phyloP scores from a whole-genome alignment of 2,113 vertebrate genomes.

The Blennius ocellaris region DNA sequence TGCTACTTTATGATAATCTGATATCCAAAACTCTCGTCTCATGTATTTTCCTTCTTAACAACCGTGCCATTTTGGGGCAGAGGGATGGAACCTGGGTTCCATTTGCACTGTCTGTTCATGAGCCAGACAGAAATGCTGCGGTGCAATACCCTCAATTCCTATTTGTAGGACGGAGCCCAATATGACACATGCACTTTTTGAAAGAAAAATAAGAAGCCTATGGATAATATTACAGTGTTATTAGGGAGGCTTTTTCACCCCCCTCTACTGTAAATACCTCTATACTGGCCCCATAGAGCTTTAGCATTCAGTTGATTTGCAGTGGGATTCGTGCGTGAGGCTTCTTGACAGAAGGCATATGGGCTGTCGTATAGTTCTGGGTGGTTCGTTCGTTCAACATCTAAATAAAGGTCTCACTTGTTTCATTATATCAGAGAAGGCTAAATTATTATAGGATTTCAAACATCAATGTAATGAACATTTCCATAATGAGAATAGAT shows the following conservation, averaged over 20 bases:
- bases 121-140: slow-evolving; percentile 72
- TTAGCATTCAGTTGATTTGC: slow-evolving; percentile 60
- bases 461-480: neutral
- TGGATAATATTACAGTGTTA: slow-evolving; percentile 81
- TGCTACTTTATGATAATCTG: slow-evolving; percentile 85
- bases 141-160: slow-evolving; percentile 62
- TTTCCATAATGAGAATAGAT: too few relatives aligned
- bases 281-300: slow-evolving; percentile 52
- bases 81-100: slow-evolving; percentile 69
- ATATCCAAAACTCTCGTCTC: slow-evolving; percentile 78
- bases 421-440: neutral
- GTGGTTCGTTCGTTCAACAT: slow-evolving; percentile 1
- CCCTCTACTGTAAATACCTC: slow-evolving; percentile 54
- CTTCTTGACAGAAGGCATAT: slow-evolving; percentile 51
- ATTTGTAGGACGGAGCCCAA: slow-evolving; percentile 67
- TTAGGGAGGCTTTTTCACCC: slow-evolving; percentile 65
- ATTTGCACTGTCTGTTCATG: slow-evolving; percentile 78
- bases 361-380: slow-evolving; percentile 43
- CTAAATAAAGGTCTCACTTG: neutral
- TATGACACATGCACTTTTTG: slow-evolving; percentile 73
- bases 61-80: slow-evolving; percentile 60
- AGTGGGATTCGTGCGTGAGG: slow-evolving; percentile 43
- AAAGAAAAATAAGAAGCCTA: slow-evolving; percentile 68
- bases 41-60: slow-evolving; percentile 75
- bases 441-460: neutral